A percentile compares a stretch with the other conserved stretches of the same genome.
phyloP scores from a whole-genome alignment of 2,888 invertebrate genomes.

The Chesias legatella region DNA sequence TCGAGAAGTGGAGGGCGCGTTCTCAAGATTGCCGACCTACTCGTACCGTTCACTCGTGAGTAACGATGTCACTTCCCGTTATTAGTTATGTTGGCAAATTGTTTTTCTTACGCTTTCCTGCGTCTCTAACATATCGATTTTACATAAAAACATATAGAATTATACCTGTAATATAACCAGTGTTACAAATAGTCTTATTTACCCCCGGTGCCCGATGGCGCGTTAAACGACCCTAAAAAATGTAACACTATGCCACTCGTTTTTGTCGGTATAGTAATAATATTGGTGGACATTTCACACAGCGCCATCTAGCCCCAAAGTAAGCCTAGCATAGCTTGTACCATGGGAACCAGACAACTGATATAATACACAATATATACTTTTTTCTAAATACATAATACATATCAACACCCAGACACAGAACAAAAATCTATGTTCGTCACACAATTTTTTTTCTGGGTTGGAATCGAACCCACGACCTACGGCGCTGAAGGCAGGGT shows the following conservation, averaged over 20 bases:
- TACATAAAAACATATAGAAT: constrained; percentile 42
- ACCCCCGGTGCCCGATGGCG: constrained; percentile 26
- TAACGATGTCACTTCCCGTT: constrained; percentile 77
- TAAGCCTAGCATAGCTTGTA: too few relatives aligned
- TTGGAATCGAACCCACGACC: too few relatives aligned
- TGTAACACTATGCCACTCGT: constrained; percentile 20
- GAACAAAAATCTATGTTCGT: too few relatives aligned
- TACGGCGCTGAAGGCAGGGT: too few relatives aligned
- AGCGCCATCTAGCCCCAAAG: too few relatives aligned
- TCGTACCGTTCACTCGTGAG: constrained; percentile 75
- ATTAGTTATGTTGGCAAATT: constrained; percentile 76
- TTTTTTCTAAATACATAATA: too few relatives aligned
- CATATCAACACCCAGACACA: too few relatives aligned
- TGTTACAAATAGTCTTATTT: constrained; percentile 32
- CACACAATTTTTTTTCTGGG: too few relatives aligned
- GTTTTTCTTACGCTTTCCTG: constrained; percentile 65
- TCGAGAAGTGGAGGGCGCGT: constrained; percentile 71
- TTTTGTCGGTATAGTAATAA: constrained; percentile 13
- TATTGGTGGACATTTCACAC: too few relatives aligned
- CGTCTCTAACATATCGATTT: constrained; percentile 47
- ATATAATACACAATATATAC: too few relatives aligned
- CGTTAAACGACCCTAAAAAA: constrained; percentile 28
- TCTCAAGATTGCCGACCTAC: constrained; percentile 74
- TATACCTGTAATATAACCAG: constrained; percentile 33
- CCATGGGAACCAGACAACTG: too few relatives aligned